Base-by-base conservation (phyloP, 2,113 vertebrate genomes). In the Psilopsiagon aymara region DNA sequence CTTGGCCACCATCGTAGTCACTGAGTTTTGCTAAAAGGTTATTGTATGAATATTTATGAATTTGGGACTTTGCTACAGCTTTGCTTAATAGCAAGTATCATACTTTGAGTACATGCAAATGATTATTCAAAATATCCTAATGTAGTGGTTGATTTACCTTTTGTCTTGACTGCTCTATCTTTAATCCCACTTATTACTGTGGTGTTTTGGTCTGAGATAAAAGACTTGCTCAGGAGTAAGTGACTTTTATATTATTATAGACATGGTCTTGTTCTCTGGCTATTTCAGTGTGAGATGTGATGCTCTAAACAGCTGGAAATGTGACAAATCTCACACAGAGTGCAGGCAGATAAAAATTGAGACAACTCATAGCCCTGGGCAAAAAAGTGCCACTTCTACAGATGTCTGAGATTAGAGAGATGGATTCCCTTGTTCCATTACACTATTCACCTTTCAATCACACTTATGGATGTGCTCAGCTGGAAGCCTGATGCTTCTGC, bases 21-120 rank as follows among this genome's bases (percentile, higher is more conserved):
- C 79, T 76, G 91, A 95, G 62, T 96, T 96, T 95, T 94, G 76
- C 88, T 97, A 80, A 95, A 97, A 97, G 97, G 96, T 97, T 97
- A 92, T 90, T 70, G 94, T 76, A 97, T 97, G 88, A 96, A 97
- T 97, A 97, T 97, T 97, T 96, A 97, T 97, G 92, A 94, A 81
- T 96, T 92, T 92, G 83, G 75, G 82, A 64, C 80, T 94, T 55
- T 87, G 75, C 53, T 94, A 73, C 73, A 94, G 88, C 87, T 74
- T 41, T 60, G 71, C 47, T 86, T 93, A 96, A 95, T 93, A 96
- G 87, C 69, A 86, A 97, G 70, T 82, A 96, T 96, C 71, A 83
- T 92, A 78, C 47, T 95, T 96, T 92, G 94, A 93, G 88, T 93
- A 53, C 43, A 96, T 94, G 95, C 88, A 97, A 97, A 96, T 78